Evolutionary conservation across 2,888 invertebrate genomes (phyloP), one percentile per base, ranked within the genome.

Genomic region (Taphrorychus bicolor): DNA sequence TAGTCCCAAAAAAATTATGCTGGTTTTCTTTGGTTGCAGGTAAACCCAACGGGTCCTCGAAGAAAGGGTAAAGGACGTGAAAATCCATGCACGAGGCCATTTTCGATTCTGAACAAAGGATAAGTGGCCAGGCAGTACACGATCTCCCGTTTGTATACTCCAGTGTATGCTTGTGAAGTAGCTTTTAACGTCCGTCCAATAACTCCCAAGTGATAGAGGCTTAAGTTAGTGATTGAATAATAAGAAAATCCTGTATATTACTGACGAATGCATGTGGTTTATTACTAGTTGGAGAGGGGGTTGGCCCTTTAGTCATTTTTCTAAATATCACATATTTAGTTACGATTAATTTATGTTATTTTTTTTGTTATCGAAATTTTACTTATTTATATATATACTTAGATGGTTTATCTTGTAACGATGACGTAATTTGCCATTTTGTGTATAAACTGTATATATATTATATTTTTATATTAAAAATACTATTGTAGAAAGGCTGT

Each of bases 371-470:
- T 77, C 73, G 57, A 74, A 75, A 75, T 75, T 74, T 74, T 70
- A 69, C 66, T 74, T 76, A 77, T 77, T 77, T 78, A 76, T 77
- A 72, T 74, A 59, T 59, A 41, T 69, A 75, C 69, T 73, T 76
- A 73, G 70, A 76, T 73, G 75, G 69, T 69, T 69, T 76, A 75
- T 52, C 11, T 22, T 71, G 74, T 71, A 74, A 75, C 64, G 48
- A 56, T 63, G 73, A 74, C 74, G 73, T 74, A 75, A 73, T 75
- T 73, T 73, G 71, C 72, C 74, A 74, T 75, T 19, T 51, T 51
- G 75, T 76, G 76, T 76, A 76, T 72, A 76, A 76, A 76, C 73
- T 76, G 76, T 76, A 76, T 72, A 76, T 76, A 76, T 72, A n/a
- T n/a, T n/a, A n/a, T n/a, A n/a, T n/a, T 70, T 71, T 73, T 66